Base-by-base conservation (phyloP, 2,797 vertebrate species). In the Manis javanica region DNA sequence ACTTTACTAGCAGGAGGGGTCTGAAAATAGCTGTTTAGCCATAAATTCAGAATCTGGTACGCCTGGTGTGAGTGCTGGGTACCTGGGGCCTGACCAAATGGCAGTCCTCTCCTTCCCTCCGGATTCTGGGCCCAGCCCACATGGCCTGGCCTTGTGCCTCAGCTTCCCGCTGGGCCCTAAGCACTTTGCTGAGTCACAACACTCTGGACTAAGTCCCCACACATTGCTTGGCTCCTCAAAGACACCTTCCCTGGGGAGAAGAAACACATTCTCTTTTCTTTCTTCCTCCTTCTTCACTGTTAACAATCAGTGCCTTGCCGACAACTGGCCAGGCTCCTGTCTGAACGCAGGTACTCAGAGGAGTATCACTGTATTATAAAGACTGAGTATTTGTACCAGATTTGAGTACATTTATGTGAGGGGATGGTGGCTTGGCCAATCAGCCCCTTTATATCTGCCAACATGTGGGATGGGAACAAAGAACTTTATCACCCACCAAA, bases 61-160 rank as follows among this genome's bases (percentile, higher is more conserved):
- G 61, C 96, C 59, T 97, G 79, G 94, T 96, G 89, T 93, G 95
- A 97, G 61, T 92, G 68, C 94, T 94, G 63, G 95, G 96, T 71
- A 81, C 97, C 96, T 97, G 97, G 86, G 91, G 97, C 89, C 92
- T 95, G 81, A 98, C 96, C 97, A 98, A 96, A 98, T 98, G 97
- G 94, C 74, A 96, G 71, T 82, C 42, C 49, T 96, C 12, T 66
- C 74, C 49, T 87, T 85, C 31, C 69, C 75, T 91, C 83, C 59
- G 55, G 61, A 87, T 95, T 94, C 84, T 46, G 71, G 81, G 77
- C 55, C 86, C 79, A n/a, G 46, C 51, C 96, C 97, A 93, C 95
- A 77, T 69, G 81, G 79, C 31, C 77, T 98, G 96, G 97, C 89
- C 74, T 71, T 91, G 21, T 94, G 92, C 96, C 91, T 87, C 42